phyloP scores from a whole-genome alignment of 2,797 vertebrate species.

The Leptatherina wallacei region DNA sequence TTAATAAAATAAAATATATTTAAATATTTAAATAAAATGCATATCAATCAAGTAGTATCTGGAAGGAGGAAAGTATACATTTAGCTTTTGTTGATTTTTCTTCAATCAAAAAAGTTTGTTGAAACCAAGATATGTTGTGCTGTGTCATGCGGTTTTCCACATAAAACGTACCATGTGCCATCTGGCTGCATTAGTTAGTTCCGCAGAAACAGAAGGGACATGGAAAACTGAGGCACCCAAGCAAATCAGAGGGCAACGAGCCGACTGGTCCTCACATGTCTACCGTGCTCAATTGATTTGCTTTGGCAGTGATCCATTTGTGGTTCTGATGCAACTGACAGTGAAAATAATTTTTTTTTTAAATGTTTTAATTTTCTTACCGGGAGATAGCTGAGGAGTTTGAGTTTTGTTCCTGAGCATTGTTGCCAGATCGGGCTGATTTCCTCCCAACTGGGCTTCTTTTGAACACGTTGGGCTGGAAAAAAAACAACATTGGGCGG shows the following conservation, averaged over 20 bases:
- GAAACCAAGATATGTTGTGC: neutral
- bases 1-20: too few species aligned
- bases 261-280: slow-evolving; percentile 26
- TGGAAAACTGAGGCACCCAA: slow-evolving; percentile 39
- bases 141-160: slow-evolving; percentile 52
- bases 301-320: neutral
- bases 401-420: neutral
- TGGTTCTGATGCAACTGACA: slow-evolving; percentile 8
- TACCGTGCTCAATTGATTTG: slow-evolving; percentile 50
- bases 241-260: slow-evolving; percentile 8
- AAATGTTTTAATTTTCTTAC: neutral
- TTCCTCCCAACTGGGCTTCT: too few species aligned
- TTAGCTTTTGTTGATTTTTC: neutral
- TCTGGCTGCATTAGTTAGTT: slow-evolving; percentile 56
- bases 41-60: neutral
- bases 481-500: too few species aligned
- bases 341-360: neutral
- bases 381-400: neutral
- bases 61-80: neutral
- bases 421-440: too few species aligned
- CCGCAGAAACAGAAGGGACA: slow-evolving; percentile 23
- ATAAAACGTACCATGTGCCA: slow-evolving; percentile 21
- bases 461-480: too few species aligned
- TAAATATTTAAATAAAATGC: neutral
- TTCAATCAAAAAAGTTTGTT: neutral